A percentile compares a stretch with the other conserved stretches of the same genome.
Conservation (phyloP, 2,888 invertebrate species). For the Macaria notata region DNA sequence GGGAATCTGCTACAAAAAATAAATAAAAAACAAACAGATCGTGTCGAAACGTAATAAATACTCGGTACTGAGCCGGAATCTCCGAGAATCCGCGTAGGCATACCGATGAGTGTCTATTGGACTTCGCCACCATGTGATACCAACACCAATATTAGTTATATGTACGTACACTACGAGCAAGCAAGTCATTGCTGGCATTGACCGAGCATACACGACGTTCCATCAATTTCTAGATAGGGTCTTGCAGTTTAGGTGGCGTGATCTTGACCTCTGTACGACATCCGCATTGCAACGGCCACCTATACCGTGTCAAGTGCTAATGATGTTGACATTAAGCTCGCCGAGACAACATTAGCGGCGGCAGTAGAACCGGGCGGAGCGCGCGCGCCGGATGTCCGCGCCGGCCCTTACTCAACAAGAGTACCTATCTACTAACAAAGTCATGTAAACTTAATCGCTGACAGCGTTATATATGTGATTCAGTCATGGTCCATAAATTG, state of each 20-base stretch:
- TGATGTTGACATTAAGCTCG: conserved; percentile 25
- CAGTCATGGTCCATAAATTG: conserved; percentile 9
- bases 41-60: conserved; percentile 60
- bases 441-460: conserved; percentile 1
- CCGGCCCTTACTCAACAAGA: conserved; percentile 4
- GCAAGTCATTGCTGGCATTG: conserved; percentile 23
- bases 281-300: conserved; percentile 29
- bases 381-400: conserved; percentile 7
- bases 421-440: conserved; percentile 10
- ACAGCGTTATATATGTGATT: conserved; percentile 2
- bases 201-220: conserved; percentile 9
- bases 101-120: conserved; percentile 43
- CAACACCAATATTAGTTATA: background rate
- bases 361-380: conserved; percentile 16
- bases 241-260: conserved; percentile 17
- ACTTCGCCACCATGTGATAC: conserved; percentile 32
- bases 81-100: conserved; percentile 62
- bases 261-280: conserved; percentile 31
- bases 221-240: conserved; percentile 10
- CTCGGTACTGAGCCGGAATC: conserved; percentile 66
- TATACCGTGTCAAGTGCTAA: conserved; percentile 19
- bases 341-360: conserved; percentile 19
- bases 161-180: background rate
- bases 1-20: conserved; percentile 66
- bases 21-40: conserved; percentile 52